These are phyloP conservation scores for Hirtodrosophila cameraria DNA, from an alignment of 2,888 invertebrate species.

Conservation along the genomic window DNA sequence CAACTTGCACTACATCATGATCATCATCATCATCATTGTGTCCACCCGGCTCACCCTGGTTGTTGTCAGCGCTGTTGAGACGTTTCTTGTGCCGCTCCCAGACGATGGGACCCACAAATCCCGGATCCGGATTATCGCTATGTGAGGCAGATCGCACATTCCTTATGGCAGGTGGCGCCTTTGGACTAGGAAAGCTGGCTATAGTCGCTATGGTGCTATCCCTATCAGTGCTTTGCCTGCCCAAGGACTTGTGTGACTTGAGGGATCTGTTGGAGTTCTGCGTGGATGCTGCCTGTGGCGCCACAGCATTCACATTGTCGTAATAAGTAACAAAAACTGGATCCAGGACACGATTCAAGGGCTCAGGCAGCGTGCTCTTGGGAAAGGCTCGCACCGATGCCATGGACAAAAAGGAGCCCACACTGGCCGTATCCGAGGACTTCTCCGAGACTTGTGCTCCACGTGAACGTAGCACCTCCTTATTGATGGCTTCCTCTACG, in stretches of 20 bases:
- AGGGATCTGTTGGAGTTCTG: constrained; percentile 60
- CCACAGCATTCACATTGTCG: constrained; percentile 85
- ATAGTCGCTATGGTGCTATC: constrained; percentile 73
- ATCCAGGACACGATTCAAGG: constrained; percentile 90
- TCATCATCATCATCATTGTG: constrained; percentile 49
- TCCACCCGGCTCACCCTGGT: constrained; percentile 73
- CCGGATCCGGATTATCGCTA: constrained; percentile 92
- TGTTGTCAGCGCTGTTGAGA: constrained; percentile 80
- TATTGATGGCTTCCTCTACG: constrained; percentile 80
- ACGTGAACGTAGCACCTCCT: constrained; percentile 77
- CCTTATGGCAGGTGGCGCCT: constrained; percentile 70
- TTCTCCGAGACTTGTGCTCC: constrained; percentile 77
- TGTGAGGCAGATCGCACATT: constrained; percentile 86
- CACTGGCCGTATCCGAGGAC: constrained; percentile 85
- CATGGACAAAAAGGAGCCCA: constrained; percentile 94
- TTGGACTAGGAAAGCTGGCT: constrained; percentile 78
- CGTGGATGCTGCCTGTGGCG: constrained; percentile 44
- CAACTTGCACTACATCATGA: constrained; percentile 67
- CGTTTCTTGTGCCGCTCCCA: constrained; percentile 92
- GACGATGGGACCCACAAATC: constrained; percentile 92
- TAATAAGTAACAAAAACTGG: constrained; percentile 90
- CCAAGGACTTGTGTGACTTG: constrained; percentile 57
- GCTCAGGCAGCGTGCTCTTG: constrained; percentile 90
- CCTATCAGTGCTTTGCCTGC: no score
- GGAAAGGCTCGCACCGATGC: constrained; percentile 94